Percentiles rank a stretch among this genome's conserved stretches.
Evolutionary conservation across 2,888 invertebrate species (phyloP).

Genomic region (Leucophora obtusa): DNA sequence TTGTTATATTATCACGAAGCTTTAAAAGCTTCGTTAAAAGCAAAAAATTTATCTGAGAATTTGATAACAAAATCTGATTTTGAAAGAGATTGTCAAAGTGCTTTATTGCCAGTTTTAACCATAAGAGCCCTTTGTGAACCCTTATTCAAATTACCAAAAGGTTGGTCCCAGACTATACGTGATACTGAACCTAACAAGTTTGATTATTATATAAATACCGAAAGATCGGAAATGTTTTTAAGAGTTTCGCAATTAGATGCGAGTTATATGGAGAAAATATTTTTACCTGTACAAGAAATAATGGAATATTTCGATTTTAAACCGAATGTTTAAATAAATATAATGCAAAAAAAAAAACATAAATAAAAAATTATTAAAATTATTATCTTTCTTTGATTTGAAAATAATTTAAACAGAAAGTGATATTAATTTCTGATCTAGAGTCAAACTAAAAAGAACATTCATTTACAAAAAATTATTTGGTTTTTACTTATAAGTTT

Average conservation of each 20-base stretch:
- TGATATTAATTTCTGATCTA: too few species aligned
- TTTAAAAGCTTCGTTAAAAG: conserved; percentile 68
- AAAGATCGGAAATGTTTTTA: conserved; percentile 77
- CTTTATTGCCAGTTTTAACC: conserved; percentile 74
- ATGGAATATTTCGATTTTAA: conserved; percentile 69
- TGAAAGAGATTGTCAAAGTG: conserved; percentile 72
- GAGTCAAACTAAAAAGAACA: too few species aligned
- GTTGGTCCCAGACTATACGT: conserved; percentile 73
- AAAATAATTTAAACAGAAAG: too few species aligned
- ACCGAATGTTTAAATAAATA: too few species aligned
- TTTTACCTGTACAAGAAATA: conserved; percentile 72
- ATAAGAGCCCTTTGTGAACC: conserved; percentile 77
- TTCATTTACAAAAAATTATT: too few species aligned
- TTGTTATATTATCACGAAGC: conserved; percentile 78
- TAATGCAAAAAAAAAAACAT: background rate
- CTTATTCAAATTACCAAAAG: conserved; percentile 74
- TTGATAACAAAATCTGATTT: conserved; percentile 75
- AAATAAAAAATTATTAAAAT: too few species aligned
- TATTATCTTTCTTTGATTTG: too few species aligned
- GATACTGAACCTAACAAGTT: conserved; percentile 74
- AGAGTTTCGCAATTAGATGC: conserved; percentile 74
- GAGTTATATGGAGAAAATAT: conserved; percentile 72
- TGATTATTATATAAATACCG: conserved; percentile 75
- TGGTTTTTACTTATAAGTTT: too few species aligned
- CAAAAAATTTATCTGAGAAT: conserved; percentile 58